phyloP scores from a whole-genome alignment of 2,888 invertebrate species.

The Formica aserva region DNA sequence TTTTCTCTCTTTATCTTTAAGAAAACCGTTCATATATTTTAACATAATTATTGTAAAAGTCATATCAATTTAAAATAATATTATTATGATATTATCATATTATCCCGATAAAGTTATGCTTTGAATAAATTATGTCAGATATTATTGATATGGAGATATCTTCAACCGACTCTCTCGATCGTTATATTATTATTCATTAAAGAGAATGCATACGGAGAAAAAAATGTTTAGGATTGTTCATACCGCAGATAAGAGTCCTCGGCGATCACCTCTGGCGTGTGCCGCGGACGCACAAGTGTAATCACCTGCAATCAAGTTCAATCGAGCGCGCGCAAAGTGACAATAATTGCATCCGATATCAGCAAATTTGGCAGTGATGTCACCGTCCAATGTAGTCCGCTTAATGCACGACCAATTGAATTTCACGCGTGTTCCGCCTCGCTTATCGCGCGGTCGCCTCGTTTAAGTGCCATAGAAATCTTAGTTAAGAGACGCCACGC shows the following conservation, averaged over 20 bases:
- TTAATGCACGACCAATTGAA: slow-evolving; percentile 74
- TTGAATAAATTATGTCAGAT: not conserved
- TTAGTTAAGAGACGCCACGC: slow-evolving; percentile 32
- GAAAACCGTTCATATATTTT: not conserved
- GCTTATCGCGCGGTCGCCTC: slow-evolving; percentile 30
- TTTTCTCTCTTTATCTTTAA: not conserved
- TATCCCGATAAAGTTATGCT: not conserved
- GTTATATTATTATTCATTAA: not conserved
- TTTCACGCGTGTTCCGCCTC: slow-evolving; percentile 54
- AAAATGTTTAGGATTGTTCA: not conserved
- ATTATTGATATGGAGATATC: not conserved
- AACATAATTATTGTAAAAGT: not conserved
- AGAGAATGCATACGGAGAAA: not conserved
- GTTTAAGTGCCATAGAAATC: slow-evolving; percentile 48
- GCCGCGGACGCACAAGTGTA: slow-evolving; percentile 51
- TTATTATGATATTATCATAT: not conserved
- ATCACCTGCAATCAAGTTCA: slow-evolving; percentile 61
- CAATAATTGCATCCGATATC: slow-evolving; percentile 50
- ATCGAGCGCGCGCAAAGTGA: slow-evolving; percentile 51
- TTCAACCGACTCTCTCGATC: not conserved
- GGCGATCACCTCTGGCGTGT: slow-evolving; percentile 21
- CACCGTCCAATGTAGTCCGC: slow-evolving; percentile 62
- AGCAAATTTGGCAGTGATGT: slow-evolving; percentile 66
- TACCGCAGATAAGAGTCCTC: not conserved
- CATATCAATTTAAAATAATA: not conserved